Base-by-base conservation (phyloP, 2,888 invertebrate genomes). In the Eupithecia dodoneata region DNA sequence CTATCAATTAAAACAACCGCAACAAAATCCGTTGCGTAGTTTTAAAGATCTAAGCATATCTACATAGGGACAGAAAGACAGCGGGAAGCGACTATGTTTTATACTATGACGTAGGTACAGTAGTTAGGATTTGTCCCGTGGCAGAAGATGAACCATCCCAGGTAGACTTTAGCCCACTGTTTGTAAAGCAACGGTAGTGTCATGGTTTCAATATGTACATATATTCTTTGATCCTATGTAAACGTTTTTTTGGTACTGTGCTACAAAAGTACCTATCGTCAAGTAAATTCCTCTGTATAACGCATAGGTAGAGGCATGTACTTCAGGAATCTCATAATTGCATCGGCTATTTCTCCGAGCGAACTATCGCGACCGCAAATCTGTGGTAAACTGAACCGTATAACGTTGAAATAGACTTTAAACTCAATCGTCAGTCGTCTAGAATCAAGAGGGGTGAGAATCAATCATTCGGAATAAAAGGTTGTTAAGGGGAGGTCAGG, bases 401-500 rank as follows among this genome's bases (percentile, higher is more conserved):
- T 44, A 0, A 63, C 71, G 15, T 41, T 4, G 4, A 15, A 45
- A 74, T 76, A 76, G 69, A 72, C 69, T 69, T 78, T 12, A 78
- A 75, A 67, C 70, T 70, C 70, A 44, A 69, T 59, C 12, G 44
- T 74, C 18, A 45, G 47, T 69, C 47, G 42, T 42, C 0, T 63
- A 30, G 45, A 72, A 72, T 78, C 18, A 81, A 80, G 74, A 75
- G 83, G 85, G 82, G 75, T 73, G 81, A 80, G 82, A 81, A 75
- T 72, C 79, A 76, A 79, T 85, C 85, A 82, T 79, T 66, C 78
- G 85, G 78, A 83, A 85, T 81, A 74, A 85, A 69, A 83, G 76
- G 82, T 66, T 74, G 44, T 83, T 85, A 84, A 84, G 84, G 82
- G 75, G 45, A 52, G 78, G 44, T 47, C 3, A 18, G 45, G 4